phyloP scores from a whole-genome alignment of 1,140 invertebrate species.

The Brachystomella parvula region DNA sequence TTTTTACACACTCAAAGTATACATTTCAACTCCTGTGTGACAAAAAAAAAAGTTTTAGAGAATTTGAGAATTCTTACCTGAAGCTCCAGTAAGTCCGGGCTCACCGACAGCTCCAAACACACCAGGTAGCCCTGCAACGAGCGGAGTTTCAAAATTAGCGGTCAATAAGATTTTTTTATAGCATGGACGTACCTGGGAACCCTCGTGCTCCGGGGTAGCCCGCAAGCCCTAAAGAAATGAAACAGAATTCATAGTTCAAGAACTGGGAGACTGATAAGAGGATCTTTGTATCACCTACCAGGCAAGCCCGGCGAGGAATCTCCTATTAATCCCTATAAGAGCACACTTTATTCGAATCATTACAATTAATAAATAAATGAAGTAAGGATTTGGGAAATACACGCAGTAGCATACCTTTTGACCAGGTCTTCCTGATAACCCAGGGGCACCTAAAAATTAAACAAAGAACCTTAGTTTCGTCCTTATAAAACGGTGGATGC shows the following conservation, averaged over 20 bases:
- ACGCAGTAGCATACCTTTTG: background rate
- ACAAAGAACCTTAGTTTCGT: too few species aligned
- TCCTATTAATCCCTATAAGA: background rate
- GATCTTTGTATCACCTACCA: background rate
- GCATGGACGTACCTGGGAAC: background rate
- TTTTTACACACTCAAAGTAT: background rate
- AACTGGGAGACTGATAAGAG: too few species aligned
- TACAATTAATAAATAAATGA: background rate
- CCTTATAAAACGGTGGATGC: too few species aligned
- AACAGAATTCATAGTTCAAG: background rate
- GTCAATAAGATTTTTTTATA: background rate
- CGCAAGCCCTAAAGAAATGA: background rate
- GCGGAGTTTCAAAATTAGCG: background rate
- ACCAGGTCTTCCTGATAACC: background rate
- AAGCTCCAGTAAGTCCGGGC: constrained; percentile 49
- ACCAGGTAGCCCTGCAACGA: constrained; percentile 47
- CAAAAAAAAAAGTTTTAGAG: background rate
- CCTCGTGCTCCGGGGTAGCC: constrained; percentile 4
- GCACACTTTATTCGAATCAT: background rate
- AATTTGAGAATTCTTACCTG: constrained; percentile 27
- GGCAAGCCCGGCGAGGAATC: background rate
- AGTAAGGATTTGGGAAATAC: background rate
- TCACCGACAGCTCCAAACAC: constrained; percentile 46
- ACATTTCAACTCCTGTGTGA: background rate
- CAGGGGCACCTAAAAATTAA: constrained; percentile 5